A percentile compares a stretch with the other conserved stretches of the same genome.
phyloP scores from a whole-genome alignment of 2,113 vertebrate genomes.

The Octodon degus region DNA sequence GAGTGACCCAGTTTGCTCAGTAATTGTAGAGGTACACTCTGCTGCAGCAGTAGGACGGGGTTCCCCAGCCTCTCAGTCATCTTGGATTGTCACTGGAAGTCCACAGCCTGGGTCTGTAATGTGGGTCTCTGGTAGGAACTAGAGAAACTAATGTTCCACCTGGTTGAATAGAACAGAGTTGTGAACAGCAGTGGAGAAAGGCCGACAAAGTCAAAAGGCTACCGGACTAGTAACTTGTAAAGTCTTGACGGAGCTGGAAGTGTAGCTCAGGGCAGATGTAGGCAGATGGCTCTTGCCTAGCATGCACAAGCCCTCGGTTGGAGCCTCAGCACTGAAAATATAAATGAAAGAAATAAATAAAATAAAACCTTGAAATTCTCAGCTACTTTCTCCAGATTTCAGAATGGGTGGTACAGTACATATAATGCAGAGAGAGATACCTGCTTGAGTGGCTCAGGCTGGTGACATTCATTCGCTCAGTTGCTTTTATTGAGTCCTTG shows the following conservation, averaged over 20 bases:
- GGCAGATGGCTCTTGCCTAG: background rate
- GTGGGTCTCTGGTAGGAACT: background rate
- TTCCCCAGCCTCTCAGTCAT: background rate
- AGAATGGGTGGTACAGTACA: background rate
- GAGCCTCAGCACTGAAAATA: background rate
- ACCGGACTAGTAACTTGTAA: background rate
- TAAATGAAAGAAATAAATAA: background rate
- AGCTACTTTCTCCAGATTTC: background rate
- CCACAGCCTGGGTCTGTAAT: background rate
- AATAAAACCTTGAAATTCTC: background rate
- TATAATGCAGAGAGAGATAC: background rate
- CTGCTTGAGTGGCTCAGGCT: background rate
- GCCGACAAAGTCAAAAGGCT: background rate
- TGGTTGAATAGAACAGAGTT: background rate
- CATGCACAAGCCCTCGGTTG: background rate
- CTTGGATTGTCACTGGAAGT: background rate
- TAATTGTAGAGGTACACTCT: background rate
- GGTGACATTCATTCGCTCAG: background rate
- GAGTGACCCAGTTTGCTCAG: background rate
- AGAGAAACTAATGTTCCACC: background rate
- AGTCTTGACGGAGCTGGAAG: background rate
- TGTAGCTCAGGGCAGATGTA: background rate
- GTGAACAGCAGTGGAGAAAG: background rate
- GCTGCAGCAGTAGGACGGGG: background rate
- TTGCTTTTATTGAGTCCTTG: background rate